Conservation (phyloP, 2,888 invertebrate species). For the Oeneis ivallda region DNA sequence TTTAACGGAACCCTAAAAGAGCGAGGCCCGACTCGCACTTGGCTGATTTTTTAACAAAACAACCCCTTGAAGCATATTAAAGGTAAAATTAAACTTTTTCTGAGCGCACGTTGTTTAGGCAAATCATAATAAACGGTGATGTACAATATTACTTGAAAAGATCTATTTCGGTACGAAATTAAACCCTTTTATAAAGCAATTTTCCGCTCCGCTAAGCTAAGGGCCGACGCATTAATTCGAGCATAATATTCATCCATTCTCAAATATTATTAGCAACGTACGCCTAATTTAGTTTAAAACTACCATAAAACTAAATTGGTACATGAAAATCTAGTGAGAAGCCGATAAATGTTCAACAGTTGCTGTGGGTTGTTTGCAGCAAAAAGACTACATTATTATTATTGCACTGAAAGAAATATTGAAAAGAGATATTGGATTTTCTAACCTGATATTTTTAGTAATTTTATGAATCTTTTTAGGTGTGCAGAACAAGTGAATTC, state of each 20-base stretch:
- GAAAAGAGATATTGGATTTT: too few species aligned
- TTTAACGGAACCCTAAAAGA: too few species aligned
- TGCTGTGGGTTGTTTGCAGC: too few species aligned
- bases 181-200: slow-evolving; percentile 33
- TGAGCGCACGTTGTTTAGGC: neutral
- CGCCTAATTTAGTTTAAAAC: neutral
- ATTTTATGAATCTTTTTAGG: too few species aligned
- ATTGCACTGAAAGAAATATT: too few species aligned
- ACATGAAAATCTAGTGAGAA: neutral
- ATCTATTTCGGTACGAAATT: slow-evolving; percentile 30
- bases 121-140: neutral
- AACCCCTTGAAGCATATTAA: too few species aligned
- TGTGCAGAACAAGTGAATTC: too few species aligned
- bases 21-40: too few species aligned
- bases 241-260: slow-evolving; percentile 17
- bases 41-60: too few species aligned
- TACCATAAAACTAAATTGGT: neutral
- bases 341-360: too few species aligned
- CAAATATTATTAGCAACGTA: slow-evolving; percentile 20
- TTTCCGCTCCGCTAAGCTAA: slow-evolving; percentile 31
- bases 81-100: neutral
- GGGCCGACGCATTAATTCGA: slow-evolving; percentile 19
- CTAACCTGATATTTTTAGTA: too few species aligned
- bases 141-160: slow-evolving; percentile 17
- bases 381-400: too few species aligned